Conservation (phyloP, 2,797 vertebrate genomes). For the Gymnothorax javanicus region DNA sequence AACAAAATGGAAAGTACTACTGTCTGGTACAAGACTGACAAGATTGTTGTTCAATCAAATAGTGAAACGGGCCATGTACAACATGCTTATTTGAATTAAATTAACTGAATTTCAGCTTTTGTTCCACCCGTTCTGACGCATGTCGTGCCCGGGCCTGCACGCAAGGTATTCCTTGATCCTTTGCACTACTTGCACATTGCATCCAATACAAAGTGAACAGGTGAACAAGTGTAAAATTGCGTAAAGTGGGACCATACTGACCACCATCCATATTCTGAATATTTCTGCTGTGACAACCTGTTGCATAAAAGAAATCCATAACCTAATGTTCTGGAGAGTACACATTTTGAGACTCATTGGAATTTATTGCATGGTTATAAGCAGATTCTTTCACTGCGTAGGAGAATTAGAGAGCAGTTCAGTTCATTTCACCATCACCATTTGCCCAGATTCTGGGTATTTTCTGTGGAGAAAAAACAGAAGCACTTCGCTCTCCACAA, state of each 20-base stretch:
- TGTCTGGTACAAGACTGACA: no score
- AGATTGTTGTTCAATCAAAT: no score
- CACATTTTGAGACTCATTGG: background rate
- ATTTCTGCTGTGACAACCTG: background rate
- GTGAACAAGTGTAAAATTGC: no score
- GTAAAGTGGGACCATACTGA: background rate
- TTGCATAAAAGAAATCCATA: background rate
- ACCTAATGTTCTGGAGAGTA: background rate
- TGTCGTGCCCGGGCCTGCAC: no score
- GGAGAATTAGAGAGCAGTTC: conserved; percentile 70
- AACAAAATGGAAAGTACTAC: no score
- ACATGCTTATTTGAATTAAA: no score
- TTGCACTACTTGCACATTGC: no score
- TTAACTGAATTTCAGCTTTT: no score
- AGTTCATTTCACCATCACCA: conserved; percentile 64
- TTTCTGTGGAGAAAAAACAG: background rate
- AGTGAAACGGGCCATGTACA: no score
- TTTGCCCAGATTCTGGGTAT: conserved; percentile 42
- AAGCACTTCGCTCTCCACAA: conserved; percentile 74
- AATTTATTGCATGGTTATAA: background rate
- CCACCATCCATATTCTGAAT: background rate
- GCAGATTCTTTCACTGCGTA: conserved; percentile 41
- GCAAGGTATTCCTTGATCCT: no score
- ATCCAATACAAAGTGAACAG: no score
- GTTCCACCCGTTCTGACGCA: no score